These are phyloP conservation scores for Linurgus olivaceus DNA, from an alignment of 2,797 vertebrate genomes.

Conservation along the genomic window DNA sequence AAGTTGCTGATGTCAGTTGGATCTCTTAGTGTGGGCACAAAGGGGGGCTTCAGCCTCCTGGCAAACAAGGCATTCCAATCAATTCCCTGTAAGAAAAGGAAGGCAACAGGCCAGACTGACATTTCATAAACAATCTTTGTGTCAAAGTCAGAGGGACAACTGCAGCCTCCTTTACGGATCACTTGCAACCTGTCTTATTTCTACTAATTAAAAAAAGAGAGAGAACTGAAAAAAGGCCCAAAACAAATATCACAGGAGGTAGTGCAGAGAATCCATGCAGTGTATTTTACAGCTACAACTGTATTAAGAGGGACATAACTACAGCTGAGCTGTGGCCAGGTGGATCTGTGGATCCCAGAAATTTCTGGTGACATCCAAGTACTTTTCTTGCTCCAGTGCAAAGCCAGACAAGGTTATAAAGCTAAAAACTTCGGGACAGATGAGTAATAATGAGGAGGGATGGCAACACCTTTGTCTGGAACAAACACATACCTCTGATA, in stretches of 20 bases:
- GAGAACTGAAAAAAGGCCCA: background rate
- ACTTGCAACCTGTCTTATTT: background rate
- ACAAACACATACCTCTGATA: background rate
- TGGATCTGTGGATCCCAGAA: background rate
- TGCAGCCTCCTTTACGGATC: background rate
- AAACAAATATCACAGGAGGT: background rate
- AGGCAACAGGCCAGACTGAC: background rate
- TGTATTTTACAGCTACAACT: background rate
- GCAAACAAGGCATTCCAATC: conserved; percentile 87
- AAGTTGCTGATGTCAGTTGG: conserved; percentile 88
- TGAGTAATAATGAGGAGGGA: background rate
- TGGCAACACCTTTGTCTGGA: background rate
- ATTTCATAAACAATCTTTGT: no score
- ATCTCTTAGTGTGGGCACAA: conserved; percentile 81
- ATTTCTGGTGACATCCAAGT: background rate
- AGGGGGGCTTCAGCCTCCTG: conserved; percentile 85
- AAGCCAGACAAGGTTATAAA: background rate
- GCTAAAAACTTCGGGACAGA: background rate
- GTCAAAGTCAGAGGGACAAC: background rate
- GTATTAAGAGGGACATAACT: background rate
- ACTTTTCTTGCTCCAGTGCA: background rate
- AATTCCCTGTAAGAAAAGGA: conserved; percentile 74
- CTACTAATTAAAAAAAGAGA: background rate
- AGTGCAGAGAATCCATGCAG: background rate
- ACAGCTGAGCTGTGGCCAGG: background rate